phyloP scores from a whole-genome alignment of 1,140 invertebrate genomes.

The Heliconius hermathena region DNA sequence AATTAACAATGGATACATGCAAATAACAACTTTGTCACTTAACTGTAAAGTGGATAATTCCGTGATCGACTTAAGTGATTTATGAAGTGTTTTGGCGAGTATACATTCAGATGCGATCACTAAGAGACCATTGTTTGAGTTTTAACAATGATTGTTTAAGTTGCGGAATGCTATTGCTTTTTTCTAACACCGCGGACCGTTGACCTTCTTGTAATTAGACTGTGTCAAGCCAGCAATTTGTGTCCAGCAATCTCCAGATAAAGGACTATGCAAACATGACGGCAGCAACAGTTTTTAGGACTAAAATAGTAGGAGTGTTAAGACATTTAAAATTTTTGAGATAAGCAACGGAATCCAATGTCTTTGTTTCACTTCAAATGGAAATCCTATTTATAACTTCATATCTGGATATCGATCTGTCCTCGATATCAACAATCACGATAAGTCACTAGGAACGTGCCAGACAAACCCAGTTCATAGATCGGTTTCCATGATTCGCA shows the following conservation, averaged over 20 bases:
- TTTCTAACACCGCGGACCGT: constrained; percentile 31
- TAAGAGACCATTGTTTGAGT: constrained; percentile 26
- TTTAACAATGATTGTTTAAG: constrained; percentile 32
- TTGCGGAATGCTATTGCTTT: constrained; percentile 36
- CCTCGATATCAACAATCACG: constrained; percentile 5
- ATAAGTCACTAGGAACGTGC: constrained; percentile 23
- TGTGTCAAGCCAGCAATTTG: neutral
- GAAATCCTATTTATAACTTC: constrained; percentile 6
- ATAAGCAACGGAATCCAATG: neutral
- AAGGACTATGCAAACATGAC: neutral
- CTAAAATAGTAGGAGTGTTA: no score
- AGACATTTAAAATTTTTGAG: no score
- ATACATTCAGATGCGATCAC: constrained; percentile 40
- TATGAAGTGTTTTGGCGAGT: constrained; percentile 26
- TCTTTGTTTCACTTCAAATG: neutral
- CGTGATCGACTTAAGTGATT: constrained; percentile 16
- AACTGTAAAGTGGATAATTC: constrained; percentile 19
- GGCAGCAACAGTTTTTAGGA: no score
- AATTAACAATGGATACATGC: constrained; percentile 28
- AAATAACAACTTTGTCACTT: constrained; percentile 23
- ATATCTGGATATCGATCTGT: constrained; percentile 13
- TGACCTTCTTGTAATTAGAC: constrained; percentile 22
- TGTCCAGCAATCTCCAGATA: neutral
- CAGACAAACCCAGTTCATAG: constrained; percentile 16
- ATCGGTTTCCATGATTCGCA: constrained; percentile 56